A percentile compares a stretch with the other conserved stretches of the same genome.
These are phyloP conservation scores for Clostera curtula DNA, from an alignment of 2,888 invertebrate species.

Conservation along the genomic window DNA sequence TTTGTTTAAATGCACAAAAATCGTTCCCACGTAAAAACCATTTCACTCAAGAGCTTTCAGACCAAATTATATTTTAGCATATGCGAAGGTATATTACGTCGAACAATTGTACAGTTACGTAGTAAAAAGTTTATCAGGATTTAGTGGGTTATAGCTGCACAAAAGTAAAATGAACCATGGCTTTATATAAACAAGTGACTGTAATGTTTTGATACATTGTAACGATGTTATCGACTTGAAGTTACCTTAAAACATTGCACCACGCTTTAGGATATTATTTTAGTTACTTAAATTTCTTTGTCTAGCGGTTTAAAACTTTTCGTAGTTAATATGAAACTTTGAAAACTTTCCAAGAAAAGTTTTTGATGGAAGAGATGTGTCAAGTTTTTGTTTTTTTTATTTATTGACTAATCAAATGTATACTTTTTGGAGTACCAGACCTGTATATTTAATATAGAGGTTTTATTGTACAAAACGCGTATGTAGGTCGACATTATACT, in stretches of 20 bases:
- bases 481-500: too few species aligned
- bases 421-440: too few species aligned
- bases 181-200: conserved; percentile 1
- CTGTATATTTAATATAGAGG: too few species aligned
- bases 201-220: conserved; percentile 4
- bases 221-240: conserved; percentile 13
- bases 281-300: conserved; percentile 12
- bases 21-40: conserved; percentile 76
- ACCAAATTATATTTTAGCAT: conserved; percentile 55
- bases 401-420: conserved; percentile 22
- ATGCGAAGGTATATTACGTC: conserved; percentile 23
- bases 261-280: conserved; percentile 26
- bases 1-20: conserved; percentile 68
- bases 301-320: conserved; percentile 23
- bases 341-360: conserved; percentile 37
- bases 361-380: conserved; percentile 36
- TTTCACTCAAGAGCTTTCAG: conserved; percentile 75
- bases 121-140: conserved; percentile 12
- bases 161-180: too few species aligned
- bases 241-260: conserved; percentile 19
- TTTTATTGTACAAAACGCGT: too few species aligned
- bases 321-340: conserved; percentile 22
- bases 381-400: conserved; percentile 27
- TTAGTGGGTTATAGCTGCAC: too few species aligned
- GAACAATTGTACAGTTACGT: conserved; percentile 16